Percentiles rank a stretch among this genome's conserved stretches.
These are phyloP conservation scores for Drosophila micromelanica DNA, from an alignment of 1,140 invertebrate genomes.

Conservation along the genomic window DNA sequence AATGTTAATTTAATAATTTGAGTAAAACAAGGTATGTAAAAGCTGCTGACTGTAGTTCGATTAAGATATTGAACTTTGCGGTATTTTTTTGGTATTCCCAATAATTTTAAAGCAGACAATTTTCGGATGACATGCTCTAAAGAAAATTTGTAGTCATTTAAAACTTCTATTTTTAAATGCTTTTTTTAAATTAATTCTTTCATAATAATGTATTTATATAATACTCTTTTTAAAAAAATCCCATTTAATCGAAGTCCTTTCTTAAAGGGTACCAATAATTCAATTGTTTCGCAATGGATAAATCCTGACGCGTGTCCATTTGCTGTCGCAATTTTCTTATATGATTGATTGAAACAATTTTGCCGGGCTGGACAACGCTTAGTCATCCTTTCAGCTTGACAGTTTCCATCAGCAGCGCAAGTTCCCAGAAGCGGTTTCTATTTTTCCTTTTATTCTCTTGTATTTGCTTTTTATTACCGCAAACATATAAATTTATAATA, in stretches of 20 bases:
- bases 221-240: neutral
- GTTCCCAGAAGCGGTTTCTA: conserved; percentile 8
- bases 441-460: neutral
- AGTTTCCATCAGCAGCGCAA: conserved; percentile 38
- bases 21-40: no score
- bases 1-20: no score
- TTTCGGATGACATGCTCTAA: no score
- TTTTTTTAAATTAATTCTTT: no score
- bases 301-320: conserved; percentile 15
- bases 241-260: neutral
- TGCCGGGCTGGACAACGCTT: conserved; percentile 30
- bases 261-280: neutral
- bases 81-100: no score
- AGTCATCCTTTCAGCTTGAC: conserved; percentile 31
- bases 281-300: conserved; percentile 4
- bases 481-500: conserved; percentile 37
- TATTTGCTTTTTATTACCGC: conserved; percentile 24
- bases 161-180: no score
- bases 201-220: no score
- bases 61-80: no score
- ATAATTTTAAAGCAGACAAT: no score
- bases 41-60: no score
- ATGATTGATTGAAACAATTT: conserved; percentile 56
- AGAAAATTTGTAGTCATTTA: no score
- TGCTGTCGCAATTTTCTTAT: conserved; percentile 26